Percentiles rank a stretch among this genome's conserved stretches.
phyloP scores from a whole-genome alignment of 2,888 invertebrate species.

The Muschampia plurimacula region DNA sequence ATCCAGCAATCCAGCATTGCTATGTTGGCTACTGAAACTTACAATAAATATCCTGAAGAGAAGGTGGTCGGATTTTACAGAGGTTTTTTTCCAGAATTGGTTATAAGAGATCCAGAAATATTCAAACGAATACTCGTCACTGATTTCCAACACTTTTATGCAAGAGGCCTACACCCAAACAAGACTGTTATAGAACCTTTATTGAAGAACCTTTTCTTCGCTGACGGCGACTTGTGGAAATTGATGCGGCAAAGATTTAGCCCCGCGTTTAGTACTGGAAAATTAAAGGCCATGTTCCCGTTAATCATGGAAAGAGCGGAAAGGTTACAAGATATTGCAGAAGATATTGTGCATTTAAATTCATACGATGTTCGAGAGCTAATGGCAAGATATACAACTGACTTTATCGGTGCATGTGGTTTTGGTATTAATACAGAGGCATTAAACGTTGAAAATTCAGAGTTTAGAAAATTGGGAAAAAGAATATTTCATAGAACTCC shows the following conservation, averaged over 20 bases:
- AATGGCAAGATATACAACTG: constrained; percentile 77
- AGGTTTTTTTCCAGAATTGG: constrained; percentile 61
- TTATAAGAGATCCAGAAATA: constrained; percentile 68
- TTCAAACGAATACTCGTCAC: constrained; percentile 67
- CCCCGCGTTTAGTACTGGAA: constrained; percentile 73
- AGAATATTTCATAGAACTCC: constrained; percentile 65
- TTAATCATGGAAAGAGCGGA: constrained; percentile 72
- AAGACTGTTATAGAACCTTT: constrained; percentile 70
- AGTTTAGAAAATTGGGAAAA: constrained; percentile 70
- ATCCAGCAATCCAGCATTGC: constrained; percentile 51
- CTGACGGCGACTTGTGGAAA: constrained; percentile 75
- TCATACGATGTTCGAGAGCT: constrained; percentile 71
- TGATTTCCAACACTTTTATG: constrained; percentile 69
- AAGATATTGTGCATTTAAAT: constrained; percentile 59
- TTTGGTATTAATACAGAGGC: constrained; percentile 76
- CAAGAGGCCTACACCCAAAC: constrained; percentile 67
- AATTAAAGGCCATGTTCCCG: constrained; percentile 76
- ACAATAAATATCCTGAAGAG: constrained; percentile 63
- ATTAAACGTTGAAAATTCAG: constrained; percentile 67
- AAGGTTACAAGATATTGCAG: constrained; percentile 65
- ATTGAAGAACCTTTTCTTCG: constrained; percentile 71
- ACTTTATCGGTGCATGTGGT: constrained; percentile 76
- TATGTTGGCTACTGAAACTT: constrained; percentile 55
- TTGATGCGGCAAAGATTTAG: constrained; percentile 72
- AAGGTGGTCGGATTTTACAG: constrained; percentile 67